Percentiles rank a stretch among this genome's conserved stretches.
These are phyloP conservation scores for Meteorus cinctellus DNA, from an alignment of 2,888 invertebrate genomes.

Conservation along the genomic window DNA sequence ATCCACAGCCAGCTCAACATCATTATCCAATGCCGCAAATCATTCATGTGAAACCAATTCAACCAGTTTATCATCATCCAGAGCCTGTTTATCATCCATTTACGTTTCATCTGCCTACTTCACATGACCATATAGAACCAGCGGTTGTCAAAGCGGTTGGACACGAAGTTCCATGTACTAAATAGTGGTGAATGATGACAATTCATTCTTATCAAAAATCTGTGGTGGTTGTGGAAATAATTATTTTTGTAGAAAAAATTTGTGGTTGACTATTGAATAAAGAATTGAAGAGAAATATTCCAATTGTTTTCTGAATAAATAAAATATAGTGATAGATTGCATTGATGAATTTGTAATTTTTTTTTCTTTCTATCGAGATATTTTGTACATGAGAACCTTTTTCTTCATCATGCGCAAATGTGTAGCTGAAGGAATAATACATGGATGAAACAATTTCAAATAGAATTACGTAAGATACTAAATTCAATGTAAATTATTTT, in stretches of 20 bases:
- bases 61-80: conserved; percentile 52
- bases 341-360: background rate
- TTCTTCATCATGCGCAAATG: background rate
- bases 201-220: background rate
- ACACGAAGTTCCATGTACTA: conserved; percentile 22
- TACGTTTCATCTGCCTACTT: conserved; percentile 48
- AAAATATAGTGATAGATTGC: background rate
- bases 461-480: conserved; percentile 49
- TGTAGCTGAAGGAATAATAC: background rate
- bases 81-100: conserved; percentile 47
- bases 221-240: background rate
- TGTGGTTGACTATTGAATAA: background rate
- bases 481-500: conserved; percentile 50
- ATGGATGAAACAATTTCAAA: background rate
- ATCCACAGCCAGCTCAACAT: conserved; percentile 31
- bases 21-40: conserved; percentile 51
- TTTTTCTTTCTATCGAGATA: background rate
- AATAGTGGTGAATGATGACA: background rate
- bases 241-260: background rate
- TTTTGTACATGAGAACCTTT: background rate
- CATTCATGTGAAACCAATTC: conserved; percentile 52
- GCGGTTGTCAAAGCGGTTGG: conserved; percentile 39
- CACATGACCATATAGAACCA: conserved; percentile 36
- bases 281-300: background rate
- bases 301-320: too few relatives aligned